Conservation (phyloP, 2,797 vertebrate genomes). For the Phoxinus dragarum region DNA sequence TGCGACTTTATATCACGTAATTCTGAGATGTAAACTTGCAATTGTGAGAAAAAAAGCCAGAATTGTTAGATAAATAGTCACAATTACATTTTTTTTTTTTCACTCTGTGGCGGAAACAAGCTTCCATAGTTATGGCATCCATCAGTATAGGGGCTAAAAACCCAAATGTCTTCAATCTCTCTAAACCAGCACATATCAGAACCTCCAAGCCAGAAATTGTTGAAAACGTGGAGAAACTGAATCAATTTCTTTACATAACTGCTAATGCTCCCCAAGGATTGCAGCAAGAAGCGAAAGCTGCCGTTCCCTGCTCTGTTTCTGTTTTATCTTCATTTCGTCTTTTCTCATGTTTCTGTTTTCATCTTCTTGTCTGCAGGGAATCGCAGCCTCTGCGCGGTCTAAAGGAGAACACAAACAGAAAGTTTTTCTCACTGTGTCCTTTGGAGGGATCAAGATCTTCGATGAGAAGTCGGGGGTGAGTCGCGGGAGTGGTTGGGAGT, state of each 20-base stretch:
- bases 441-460: conserved; percentile 99
- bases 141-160: not conserved
- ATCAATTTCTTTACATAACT: conserved; percentile 71
- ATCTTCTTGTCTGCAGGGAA: conserved; percentile 81
- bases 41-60: no score
- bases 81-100: no score
- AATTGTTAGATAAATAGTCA: no score
- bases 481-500: conserved; percentile 46
- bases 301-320: conserved; percentile 1
- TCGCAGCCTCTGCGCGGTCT: conserved; percentile 92
- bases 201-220: conserved; percentile 61
- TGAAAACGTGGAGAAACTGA: conserved; percentile 35
- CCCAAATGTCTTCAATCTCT: not conserved
- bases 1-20: no score
- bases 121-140: not conserved
- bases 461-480: conserved; percentile 99
- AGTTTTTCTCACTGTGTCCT: conserved; percentile 97
- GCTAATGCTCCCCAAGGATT: conserved; percentile 61
- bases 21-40: no score
- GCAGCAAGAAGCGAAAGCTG: conserved; percentile 42
- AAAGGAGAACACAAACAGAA: conserved; percentile 99
- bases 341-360: conserved; percentile 58
- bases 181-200: conserved; percentile 22
- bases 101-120: no score
- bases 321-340: conserved; percentile 47